Conservation (phyloP, 2,888 invertebrate species). For the Nemoura dubitans region DNA sequence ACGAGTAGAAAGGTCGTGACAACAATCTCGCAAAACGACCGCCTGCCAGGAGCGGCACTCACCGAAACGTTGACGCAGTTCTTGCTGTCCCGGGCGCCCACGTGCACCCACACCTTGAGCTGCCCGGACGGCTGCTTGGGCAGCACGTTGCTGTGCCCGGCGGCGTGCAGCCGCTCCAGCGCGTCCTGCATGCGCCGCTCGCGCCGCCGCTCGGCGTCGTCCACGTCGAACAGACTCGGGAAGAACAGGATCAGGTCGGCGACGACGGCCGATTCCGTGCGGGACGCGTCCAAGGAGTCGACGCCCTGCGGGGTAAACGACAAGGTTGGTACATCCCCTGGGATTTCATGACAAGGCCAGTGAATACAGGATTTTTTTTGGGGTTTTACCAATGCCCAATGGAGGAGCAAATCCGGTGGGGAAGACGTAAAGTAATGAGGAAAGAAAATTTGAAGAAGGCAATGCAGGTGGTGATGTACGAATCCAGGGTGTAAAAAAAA, state of each 20-base stretch:
- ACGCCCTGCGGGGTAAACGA: slow-evolving; percentile 35
- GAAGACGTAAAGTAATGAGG: too few species aligned
- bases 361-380: too few species aligned
- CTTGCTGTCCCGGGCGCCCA: slow-evolving; percentile 70
- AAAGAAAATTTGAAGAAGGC: too few species aligned
- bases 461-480: too few species aligned
- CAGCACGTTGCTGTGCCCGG: slow-evolving; percentile 60
- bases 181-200: slow-evolving; percentile 81
- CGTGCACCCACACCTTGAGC: slow-evolving; percentile 80
- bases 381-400: too few species aligned
- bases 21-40: too few species aligned
- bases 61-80: slow-evolving; percentile 70
- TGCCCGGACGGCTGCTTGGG: slow-evolving; percentile 76
- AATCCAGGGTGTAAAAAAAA: too few species aligned
- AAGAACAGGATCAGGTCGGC: slow-evolving; percentile 79
- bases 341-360: slow-evolving; percentile 2
- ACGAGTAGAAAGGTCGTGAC: too few species aligned
- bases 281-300: slow-evolving; percentile 63
- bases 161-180: slow-evolving; percentile 73
- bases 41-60: slow-evolving; percentile 53
- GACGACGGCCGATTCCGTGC: slow-evolving; percentile 78
- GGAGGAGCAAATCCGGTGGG: too few species aligned
- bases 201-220: slow-evolving; percentile 75
- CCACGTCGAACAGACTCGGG: slow-evolving; percentile 81
- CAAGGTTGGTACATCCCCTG: too few species aligned